Evolutionary conservation across 2,888 invertebrate species (phyloP).

Genomic region (Polymixis lichenea): DNA sequence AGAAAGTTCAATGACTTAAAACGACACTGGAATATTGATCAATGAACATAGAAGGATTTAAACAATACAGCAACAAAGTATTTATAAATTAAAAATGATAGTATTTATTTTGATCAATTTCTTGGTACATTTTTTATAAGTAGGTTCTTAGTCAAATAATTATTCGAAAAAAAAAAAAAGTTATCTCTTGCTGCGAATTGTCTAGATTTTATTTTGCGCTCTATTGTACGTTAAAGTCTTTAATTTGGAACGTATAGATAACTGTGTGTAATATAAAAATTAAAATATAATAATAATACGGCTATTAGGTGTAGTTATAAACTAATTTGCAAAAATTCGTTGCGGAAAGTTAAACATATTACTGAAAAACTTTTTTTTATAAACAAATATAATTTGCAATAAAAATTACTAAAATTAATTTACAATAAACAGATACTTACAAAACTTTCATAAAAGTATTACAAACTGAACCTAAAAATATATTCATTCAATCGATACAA

Average conservation of each 20-base stretch:
- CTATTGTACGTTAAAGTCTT: not conserved
- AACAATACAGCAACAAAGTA: not conserved
- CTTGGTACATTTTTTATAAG: not conserved
- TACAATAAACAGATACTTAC: not conserved
- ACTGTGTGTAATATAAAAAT: too few relatives aligned
- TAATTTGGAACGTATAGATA: not conserved
- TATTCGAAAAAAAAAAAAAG: too few relatives aligned
- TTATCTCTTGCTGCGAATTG: not conserved
- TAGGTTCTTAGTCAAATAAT: not conserved
- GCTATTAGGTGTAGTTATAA: too few relatives aligned
- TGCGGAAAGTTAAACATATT: not conserved
- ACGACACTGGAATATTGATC: not conserved
- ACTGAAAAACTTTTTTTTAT: not conserved
- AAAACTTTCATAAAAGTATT: not conserved
- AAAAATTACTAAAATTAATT: not conserved
- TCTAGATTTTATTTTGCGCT: not conserved
- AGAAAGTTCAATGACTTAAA: not conserved
- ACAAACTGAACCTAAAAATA: not conserved
- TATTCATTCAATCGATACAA: conserved; percentile 26
- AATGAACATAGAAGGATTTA: not conserved
- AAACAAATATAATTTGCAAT: not conserved
- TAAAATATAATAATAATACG: too few relatives aligned
- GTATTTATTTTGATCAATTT: not conserved
- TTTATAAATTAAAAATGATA: not conserved
- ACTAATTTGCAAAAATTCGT: not conserved